Evolutionary conservation across 2,888 invertebrate species (phyloP), one percentile per base, ranked within the genome.

Genomic region (Chymomyza fuscimana): DNA sequence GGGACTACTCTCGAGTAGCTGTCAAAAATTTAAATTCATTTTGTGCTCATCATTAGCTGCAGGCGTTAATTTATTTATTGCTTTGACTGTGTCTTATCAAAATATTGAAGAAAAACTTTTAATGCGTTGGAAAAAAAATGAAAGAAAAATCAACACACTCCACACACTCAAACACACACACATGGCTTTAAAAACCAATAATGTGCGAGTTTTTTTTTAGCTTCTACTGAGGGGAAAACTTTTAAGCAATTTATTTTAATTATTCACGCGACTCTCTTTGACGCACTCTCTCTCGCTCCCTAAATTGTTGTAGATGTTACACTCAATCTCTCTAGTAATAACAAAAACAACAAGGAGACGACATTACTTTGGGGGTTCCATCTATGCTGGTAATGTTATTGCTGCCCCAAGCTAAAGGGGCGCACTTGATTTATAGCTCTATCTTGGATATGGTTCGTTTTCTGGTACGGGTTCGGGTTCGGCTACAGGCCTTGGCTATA

Each of bases 241-340:
- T 74, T 74, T 63, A 62, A 74, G 78, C 85, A 79, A 85, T 85
- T 86, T 77, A 82, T 85, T 85, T 86, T 86, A 86, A 85, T 85
- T 85, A 85, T 85, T 86, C 87, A 85, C 85, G 85, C 86, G 64
- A 69, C 52, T 72, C 62, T 46, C 81, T 83, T 65, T 25, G 25
- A 25, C 4, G 25, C 25, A 77, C 73, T 78, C 81, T 77, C 29
- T 25, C 58, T 12, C 29, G 2, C 58, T 25, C 7, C 4, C 56
- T 12, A 1, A 5, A 0, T 36, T 7, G 36, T 36, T 36, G 4
- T 7, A 40, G 40, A 40, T 40, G 4, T 46, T 12, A 12, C 52
- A 54, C 52, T 54, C 52, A 54, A 16, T 19, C 52, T 19, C 52
- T 16, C 52, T 19, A 6, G 25, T 7, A 19, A 29, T 0, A 19